Evolutionary conservation across 2,888 invertebrate species (phyloP), one percentile per base, ranked within the genome.

Genomic region (Petrolisthes cinctipes): DNA sequence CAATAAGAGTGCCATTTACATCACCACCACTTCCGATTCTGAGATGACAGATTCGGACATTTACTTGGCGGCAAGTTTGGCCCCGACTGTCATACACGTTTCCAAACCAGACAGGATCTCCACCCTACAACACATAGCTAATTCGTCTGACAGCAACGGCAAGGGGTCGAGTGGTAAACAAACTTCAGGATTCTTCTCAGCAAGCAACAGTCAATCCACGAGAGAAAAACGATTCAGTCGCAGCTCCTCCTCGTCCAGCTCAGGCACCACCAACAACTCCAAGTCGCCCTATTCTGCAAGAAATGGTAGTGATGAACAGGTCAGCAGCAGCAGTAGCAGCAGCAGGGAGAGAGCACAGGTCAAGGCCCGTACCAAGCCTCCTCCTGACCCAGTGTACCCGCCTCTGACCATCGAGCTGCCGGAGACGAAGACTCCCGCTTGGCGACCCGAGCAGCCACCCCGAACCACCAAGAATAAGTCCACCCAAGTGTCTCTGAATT

Each of bases 361-460:
- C 51, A 17, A 66, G 37, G 20, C 23, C 5, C 78, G 54, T 20
- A 79, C 37, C 75, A 71, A 81, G n/a, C 61, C 73, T 9, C 61
- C 73, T 9, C 87, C 83, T 11, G 80, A 71, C 14, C n/a, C 54
- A 11, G 7, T 20, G 6, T 83, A 61, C 75, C 80, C 61, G 37
- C 87, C 87, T 11, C 75, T 87, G 7, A 87, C 87, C 73, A 83
- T 87, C 73, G 87, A 87, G 37, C 75, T 87, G 20, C 83, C 83
- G 11, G 87, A 87, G 75, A 68, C 83, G 0, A 87, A 83, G 20
- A n/a, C 78, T 37, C 54, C 82, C 5, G 4, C 78, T 0, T 56
- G 83, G 80, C 80, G 20, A 20, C 73, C 78, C 17, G 87, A 83
- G 4, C 57, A 57, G 14, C 5, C 51, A 14, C 7, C 66, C 23